Base-by-base conservation (phyloP, 2,113 vertebrate genomes). In the Fulmarus glacialis region DNA sequence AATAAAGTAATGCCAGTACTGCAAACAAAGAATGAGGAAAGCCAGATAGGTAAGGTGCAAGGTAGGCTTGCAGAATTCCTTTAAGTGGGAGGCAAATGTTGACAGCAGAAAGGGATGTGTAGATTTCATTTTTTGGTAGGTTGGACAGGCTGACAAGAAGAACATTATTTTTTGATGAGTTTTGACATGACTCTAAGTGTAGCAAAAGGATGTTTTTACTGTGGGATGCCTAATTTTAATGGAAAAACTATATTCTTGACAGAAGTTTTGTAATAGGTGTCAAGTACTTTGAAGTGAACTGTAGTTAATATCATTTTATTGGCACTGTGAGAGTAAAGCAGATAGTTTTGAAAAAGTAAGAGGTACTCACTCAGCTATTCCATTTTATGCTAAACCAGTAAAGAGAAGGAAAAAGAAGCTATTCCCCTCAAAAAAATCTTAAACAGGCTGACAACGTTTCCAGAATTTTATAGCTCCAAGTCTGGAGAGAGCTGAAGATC, bases 231-330 rank as follows among this genome's bases (percentile, higher is more conserved):
- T 87, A 84, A 72, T 91, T 93, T 91, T 82, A 96, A 95, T 87
- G 63, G 85, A 81, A 93, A 90, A 92, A 93, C 40, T 86, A 38
- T 63, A 93, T 95, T 93, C 34, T 42, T 90, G 87, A 94, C 79
- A 85, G 47, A 83, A 90, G 93, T 96, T 97, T 91, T 95, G 27
- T 93, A 97, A 94, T 78, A 93, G 18, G n/a, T 95, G 96, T 96
- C 97, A 97, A 42, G 38, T 84, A 83, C 60, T 87, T 91, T 72
- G 81, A 96, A 88, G 64, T 75, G 78, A 93, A 92, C 71, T 97
- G 92, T 93, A 95, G 96, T 97, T 96, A 97, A 75, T 62, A 79
- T 87, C 1, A 27, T 94, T 94, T 94, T 94, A 92, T 91, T 95
- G 81, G 59, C 59, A 77, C 22, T 66, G 52, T 64, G 75, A 92